Base-by-base conservation (phyloP, 2,113 vertebrate genomes). In the Trematomus loennbergii region DNA sequence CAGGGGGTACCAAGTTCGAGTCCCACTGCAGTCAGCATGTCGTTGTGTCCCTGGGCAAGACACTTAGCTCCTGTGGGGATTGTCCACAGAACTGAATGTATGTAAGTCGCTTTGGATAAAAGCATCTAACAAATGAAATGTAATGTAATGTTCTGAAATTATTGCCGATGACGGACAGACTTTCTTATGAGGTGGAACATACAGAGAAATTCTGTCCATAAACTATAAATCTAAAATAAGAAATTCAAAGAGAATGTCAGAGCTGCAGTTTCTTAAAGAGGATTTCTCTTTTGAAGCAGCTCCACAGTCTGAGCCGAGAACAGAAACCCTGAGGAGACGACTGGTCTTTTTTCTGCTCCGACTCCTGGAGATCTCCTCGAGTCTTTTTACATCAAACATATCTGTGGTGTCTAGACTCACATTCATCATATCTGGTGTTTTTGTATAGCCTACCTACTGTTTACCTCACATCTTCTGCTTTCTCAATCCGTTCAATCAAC, bases 171-270 rank as follows among this genome's bases (percentile, higher is more conserved):
- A 36, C 52, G 9, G 67, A 18, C 40, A 36, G 59, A 16, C 43
- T 12, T 40, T 61, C 54, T 45, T 4, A 46, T 64, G 0, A 46
- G 22, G 5, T 15, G 13, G 29, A 53, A 18, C 17, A 4, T 16
- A 17, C 1, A 46, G 43, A 40, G 60, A 25, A 2, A 54, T 12
- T 48, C 59, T 52, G 5, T 8, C 46, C 57, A 33, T 73, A 49
- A 12, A 11, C 18, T 1, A 12, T 3, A 12, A 50, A 48, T 57
- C 59, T 3, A 20, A 59, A 76, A 55, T 5, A n/a, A 73, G 72
- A 63, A 45, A 82, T 4, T 67, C 68, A 78, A 67, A 61, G 48
- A 29, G 55, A 78, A 25, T 20, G 16, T 67, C 67, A 40, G 48
- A 52, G 57, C 49, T 40, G 50, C 5, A 0, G 20, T 49, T 29